These are phyloP conservation scores for Oncorhynchus mykiss DNA, from an alignment of 2,113 vertebrate genomes.

Conservation along the genomic window DNA sequence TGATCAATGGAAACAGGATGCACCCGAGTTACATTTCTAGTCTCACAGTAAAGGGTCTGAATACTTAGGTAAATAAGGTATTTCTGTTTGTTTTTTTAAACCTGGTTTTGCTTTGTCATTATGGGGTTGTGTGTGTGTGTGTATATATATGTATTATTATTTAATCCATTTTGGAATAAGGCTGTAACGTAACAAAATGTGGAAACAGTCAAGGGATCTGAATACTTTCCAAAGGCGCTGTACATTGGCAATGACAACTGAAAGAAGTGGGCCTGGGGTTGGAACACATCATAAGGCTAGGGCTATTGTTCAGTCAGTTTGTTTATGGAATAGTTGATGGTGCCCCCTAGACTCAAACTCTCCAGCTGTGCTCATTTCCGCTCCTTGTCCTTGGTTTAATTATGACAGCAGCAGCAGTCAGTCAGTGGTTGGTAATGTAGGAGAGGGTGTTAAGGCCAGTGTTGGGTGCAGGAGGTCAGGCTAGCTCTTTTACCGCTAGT, in stretches of 20 bases:
- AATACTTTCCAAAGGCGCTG: no score
- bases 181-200: no score
- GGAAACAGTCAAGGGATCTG: no score
- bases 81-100: no score
- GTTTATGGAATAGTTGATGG: slow-evolving; percentile 11
- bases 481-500: slow-evolving; percentile 38
- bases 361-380: neutral
- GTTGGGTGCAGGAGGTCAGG: slow-evolving; percentile 3
- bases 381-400: neutral
- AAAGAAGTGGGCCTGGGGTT: neutral
- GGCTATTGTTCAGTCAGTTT: neutral
- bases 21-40: no score
- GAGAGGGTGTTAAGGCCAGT: neutral
- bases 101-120: no score
- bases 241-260: neutral
- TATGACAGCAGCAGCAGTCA: neutral
- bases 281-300: neutral
- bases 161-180: no score
- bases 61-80: no score
- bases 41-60: no score
- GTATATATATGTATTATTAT: no score
- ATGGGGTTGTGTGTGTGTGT: no score
- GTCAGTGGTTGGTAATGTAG: neutral
- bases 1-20: no score
- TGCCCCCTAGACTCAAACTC: neutral